Evolutionary conservation across 2,113 vertebrate genomes (phyloP), one percentile per base, ranked within the genome.

Genomic region (Dicaeum eximium): DNA sequence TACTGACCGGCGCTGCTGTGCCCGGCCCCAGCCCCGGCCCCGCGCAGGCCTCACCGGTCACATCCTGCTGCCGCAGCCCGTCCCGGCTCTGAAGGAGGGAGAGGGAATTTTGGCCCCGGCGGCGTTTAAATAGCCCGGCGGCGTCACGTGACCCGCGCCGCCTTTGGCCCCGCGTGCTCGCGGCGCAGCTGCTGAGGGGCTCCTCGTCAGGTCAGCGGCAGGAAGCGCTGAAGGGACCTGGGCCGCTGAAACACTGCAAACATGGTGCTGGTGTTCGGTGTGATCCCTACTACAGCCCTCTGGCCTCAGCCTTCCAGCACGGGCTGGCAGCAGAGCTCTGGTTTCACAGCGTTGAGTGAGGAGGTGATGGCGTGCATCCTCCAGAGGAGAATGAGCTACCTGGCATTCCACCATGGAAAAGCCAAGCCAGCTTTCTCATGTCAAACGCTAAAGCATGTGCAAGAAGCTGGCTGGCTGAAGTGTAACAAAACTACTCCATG

Each of bases 91-190:
- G 13, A 22, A 6, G 6, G 33, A 24, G 13, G 0, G 5, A 18
- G 10, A 9, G n/a, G n/a, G n/a, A n/a, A n/a, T n/a, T n/a, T n/a
- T n/a, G n/a, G 2, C 0, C 0, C 37, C 5, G 3, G 10, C 4
- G 7, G 23, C 6, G 0, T 51, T 85, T 66, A 51, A 86, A 23
- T 28, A 45, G 4, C 47, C 57, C 24, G 11, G 45, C 31, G 1
- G 24, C 5, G 2, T 13, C 64, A 20, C 4, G 19, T 14, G 37
- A 31, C 9, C 31, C 1, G 2, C 3, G 22, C 8, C 15, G 31
- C 30, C 44, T 0, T 57, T 35, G 38, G 2, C 10, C 1, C 1
- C 8, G 5, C 2, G 22, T 11, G 57, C 11, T 14, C 5, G 4
- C 22, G 8, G 11, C 7, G 1, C n/a, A 0, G 8, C 3, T 1